These are phyloP conservation scores for Hemicrepidius hirtus DNA, from an alignment of 2,888 invertebrate species.

Conservation along the genomic window DNA sequence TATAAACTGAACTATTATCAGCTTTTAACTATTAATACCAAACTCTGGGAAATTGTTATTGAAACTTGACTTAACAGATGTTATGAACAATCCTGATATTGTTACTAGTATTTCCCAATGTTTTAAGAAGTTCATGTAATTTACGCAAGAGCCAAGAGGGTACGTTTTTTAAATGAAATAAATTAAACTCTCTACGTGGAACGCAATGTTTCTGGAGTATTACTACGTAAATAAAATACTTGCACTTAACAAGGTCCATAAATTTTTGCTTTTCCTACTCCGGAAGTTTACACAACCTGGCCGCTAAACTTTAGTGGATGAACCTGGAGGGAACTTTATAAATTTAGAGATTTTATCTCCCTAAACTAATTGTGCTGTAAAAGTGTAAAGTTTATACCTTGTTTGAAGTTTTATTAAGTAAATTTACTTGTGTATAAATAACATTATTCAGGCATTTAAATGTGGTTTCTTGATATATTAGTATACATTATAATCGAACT, in stretches of 20 bases:
- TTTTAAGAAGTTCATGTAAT: too few species aligned
- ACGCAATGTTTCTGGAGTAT: neutral
- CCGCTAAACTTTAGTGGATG: conserved; percentile 7
- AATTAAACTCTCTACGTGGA: neutral
- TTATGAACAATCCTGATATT: too few species aligned
- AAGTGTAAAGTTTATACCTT: conserved; percentile 18
- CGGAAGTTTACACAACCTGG: conserved; percentile 7
- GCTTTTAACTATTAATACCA: too few species aligned
- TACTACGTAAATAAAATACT: conserved; percentile 9
- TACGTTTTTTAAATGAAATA: too few species aligned
- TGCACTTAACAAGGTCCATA: conserved; percentile 14
- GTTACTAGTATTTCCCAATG: too few species aligned
- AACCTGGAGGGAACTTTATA: conserved; percentile 4
- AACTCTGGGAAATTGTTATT: too few species aligned
- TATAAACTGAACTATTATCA: too few species aligned
- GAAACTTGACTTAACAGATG: too few species aligned
- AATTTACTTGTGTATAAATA: neutral
- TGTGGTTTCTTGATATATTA: neutral
- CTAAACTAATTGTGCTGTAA: conserved; percentile 27
- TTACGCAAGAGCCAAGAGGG: too few species aligned
- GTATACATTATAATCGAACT: too few species aligned
- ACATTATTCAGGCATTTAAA: neutral
- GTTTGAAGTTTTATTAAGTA: neutral
- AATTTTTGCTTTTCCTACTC: conserved; percentile 1
- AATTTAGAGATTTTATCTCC: conserved; percentile 22